Base-by-base conservation (phyloP, 2,888 invertebrate species). In the Bimastos eiseni region DNA sequence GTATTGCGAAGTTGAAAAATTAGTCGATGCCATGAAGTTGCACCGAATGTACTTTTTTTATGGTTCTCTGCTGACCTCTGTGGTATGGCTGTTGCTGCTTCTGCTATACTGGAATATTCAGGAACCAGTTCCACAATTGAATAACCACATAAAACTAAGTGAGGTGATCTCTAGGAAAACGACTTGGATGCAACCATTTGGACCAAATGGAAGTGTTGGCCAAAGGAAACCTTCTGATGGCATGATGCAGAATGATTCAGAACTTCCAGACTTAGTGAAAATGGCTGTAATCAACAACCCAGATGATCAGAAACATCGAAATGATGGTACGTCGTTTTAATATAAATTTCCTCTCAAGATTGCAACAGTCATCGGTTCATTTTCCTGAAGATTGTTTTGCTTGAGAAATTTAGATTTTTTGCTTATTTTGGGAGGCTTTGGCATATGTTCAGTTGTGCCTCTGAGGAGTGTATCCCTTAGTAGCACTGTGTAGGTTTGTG, bases 81-180 rank as follows among this genome's bases (percentile, higher is more conserved):
- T 37, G 34, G 86, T 86, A 21, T 86, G 86, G 86, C 34, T 86
- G 37, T 86, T 86, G 19, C 34, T 86, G 34, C 36, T 86, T 86
- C 24, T 86, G 36, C 37, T 86, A 37, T 86, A 86, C 86, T 86
- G 86, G 86, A 86, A 86, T 33, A 86, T 86, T 86, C 86, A 86
- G 86, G 86, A 86, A 86, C 86, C 86, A 86, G 33, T 37, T 21
- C 24, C 86, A 86, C 36, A 34, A 11, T n/a, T 70, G n/a, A n/a
- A 70, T 0, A 70, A 1, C 70, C n/a, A 70, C 0, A 13, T 70
- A 70, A 70, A 70, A 70, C 70, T 2, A n/a, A 70, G 70, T 70
- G 70, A n/a, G 30, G 6, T 70, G 30, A 70, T 17, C 70, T 70
- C 70, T 30, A 70, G n/a, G 0, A 11, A n/a, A 13, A 70, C 30